Percentiles rank a stretch among this genome's conserved stretches.
Conservation (phyloP, 2,113 vertebrate genomes). For the Proterorhinus semilunaris region DNA sequence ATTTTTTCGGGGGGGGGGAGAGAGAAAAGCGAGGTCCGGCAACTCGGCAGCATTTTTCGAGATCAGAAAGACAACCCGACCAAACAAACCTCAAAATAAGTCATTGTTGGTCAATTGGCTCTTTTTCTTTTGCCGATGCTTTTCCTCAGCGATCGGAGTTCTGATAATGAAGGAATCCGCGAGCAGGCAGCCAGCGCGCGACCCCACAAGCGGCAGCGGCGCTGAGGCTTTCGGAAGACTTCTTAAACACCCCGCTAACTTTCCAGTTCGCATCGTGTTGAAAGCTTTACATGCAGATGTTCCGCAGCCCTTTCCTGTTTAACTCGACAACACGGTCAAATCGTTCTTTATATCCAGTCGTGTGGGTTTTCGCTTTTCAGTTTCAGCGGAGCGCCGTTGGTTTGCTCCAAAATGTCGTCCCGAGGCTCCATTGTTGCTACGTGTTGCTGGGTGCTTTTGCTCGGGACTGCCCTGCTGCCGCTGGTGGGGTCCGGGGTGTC, state of each 20-base stretch:
- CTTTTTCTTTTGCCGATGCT: not conserved
- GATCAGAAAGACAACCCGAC: not conserved
- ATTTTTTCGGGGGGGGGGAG: slow-evolving; percentile 60
- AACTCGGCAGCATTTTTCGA: slow-evolving; percentile 48
- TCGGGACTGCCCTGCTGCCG: slow-evolving; percentile 51
- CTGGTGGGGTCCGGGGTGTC: no score
- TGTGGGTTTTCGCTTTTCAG: no score
- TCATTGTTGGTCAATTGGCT: not conserved
- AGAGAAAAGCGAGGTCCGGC: slow-evolving; percentile 76
- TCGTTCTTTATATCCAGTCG: not conserved
- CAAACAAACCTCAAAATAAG: not conserved
- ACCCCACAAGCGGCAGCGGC: slow-evolving; percentile 39
- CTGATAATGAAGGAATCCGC: slow-evolving; percentile 47
- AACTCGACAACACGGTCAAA: not conserved
- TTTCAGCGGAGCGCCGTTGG: slow-evolving; percentile 24
- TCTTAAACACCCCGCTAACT: slow-evolving; percentile 24
- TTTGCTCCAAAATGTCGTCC: slow-evolving; percentile 78
- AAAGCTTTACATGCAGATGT: slow-evolving; percentile 18
- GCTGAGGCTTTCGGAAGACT: slow-evolving; percentile 48
- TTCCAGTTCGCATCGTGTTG: slow-evolving; percentile 43
- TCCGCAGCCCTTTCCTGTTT: not conserved
- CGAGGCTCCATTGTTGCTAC: slow-evolving; percentile 69
- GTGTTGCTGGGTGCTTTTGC: slow-evolving; percentile 64
- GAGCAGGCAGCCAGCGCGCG: slow-evolving; percentile 13
- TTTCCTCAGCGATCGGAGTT: not conserved